A percentile compares a stretch with the other conserved stretches of the same genome.
Conservation (phyloP, 2,113 vertebrate genomes). For the Marcusenius ussheri region DNA sequence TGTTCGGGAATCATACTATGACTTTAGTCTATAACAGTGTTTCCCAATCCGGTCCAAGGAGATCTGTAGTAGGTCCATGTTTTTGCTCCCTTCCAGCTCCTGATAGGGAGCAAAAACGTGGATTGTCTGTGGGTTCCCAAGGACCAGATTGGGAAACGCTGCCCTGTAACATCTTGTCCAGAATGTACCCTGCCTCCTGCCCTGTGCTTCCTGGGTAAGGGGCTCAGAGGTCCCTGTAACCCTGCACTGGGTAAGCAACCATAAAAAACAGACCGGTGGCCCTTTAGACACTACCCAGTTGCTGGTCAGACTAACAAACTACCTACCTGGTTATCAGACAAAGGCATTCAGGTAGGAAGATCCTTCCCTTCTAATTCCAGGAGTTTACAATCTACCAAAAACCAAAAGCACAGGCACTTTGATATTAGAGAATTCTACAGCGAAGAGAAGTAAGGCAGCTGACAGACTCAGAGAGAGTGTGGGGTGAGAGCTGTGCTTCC, state of each 20-base stretch:
- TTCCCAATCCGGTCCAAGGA: background rate
- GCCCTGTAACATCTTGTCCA: background rate
- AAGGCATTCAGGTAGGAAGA: background rate
- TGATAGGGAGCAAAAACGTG: background rate
- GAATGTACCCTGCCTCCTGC: background rate
- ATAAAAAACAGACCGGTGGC: background rate
- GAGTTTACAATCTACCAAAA: background rate
- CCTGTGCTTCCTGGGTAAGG: background rate
- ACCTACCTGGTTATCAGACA: background rate
- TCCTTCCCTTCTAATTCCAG: background rate
- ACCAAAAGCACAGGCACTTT: background rate
- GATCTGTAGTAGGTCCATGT: background rate
- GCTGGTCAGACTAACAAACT: background rate
- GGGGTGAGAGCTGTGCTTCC: background rate
- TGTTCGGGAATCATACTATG: background rate
- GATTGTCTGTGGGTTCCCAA: background rate
- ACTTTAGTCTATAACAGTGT: background rate
- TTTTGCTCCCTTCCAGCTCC: background rate
- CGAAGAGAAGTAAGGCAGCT: background rate
- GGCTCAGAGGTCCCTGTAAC: background rate
- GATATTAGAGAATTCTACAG: background rate
- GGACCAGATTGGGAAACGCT: background rate
- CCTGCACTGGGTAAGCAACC: background rate
- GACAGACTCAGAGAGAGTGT: background rate
- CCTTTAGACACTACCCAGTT: background rate